Base-by-base conservation (phyloP, 1,140 invertebrate genomes). In the Nymphalis io region DNA sequence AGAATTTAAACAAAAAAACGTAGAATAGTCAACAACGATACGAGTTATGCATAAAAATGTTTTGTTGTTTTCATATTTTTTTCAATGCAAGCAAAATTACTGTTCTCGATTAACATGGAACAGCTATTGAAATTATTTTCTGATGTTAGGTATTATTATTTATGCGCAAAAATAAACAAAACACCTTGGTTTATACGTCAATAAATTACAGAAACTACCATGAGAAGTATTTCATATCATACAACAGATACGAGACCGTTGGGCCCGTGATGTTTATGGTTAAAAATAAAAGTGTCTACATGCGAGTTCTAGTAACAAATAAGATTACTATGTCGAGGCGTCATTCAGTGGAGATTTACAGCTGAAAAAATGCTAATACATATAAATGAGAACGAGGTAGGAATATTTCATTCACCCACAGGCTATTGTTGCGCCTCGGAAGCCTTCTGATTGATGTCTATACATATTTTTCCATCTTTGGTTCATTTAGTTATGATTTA, bases 341-440 rank as follows among this genome's bases (percentile, higher is more conserved):
- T 75, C 75, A 73, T 55, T 71, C 66, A 44, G 63, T 16, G 20
- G 16, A 65, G 71, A 72, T 75, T 79, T 74, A 74, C 57, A 68
- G 73, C 27, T 69, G 81, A 87, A 87, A 87, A 87, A 86, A 70
- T 48, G 0, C n/a, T 38, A n/a, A 38, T 53, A 53, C 46, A 62
- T 48, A 48, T 51, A 44, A 48, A 62, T 16, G 21, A 62, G 23
- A 48, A n/a, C 15, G 44, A 21, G 18, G 40, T n/a, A 44, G 40
- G 40, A 15, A 44, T n/a, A n/a, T n/a, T 33, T 33, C 2, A 3
- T 51, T 27, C 40, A 48, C 42, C 60, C 60, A 63, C 60, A 18
- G 60, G 27, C 44, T 15, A 18, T 39, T 63, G 51, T 27, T 23
- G 46, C 46, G 3, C 6, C 46, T 21, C 46, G 16, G 16, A 12